Evolutionary conservation across 2,113 vertebrate species (phyloP), one percentile per base, ranked within the genome.

Genomic region (Xenopus laevis): DNA sequence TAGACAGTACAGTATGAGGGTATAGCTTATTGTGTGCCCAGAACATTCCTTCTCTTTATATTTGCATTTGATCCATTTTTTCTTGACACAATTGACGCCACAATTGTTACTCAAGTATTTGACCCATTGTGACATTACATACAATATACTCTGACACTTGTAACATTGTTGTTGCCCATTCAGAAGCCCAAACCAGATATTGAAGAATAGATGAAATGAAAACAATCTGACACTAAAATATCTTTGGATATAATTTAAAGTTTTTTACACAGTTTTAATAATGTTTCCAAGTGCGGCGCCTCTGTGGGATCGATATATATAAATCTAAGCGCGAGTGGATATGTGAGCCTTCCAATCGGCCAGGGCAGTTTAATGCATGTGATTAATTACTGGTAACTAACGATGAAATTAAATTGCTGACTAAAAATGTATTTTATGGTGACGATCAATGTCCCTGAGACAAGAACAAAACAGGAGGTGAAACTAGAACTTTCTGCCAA

Each of bases 221-320:
- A 40, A 40, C 33, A 40, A 40, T 40, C 33, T 40, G 33, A 40
- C 33, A 40, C 33, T 40, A 7, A 40, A 40, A 40, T 40, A 40
- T 40, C 33, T 40, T 40, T 40, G 33, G 2, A 40, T 7, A 18
- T 62, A 52, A 68, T 62, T 68, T 10, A 44, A 63, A 13, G 23
- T n/a, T 16, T 76, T 74, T 76, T 76, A 76, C 55, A 55, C 5
- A 13, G 12, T 53, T 76, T 76, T 76, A 69, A 76, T 76, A 76
- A 63, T 69, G 73, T 76, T 68, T 62, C 66, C 44, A 55, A 18
- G 23, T 62, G 53, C 46, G 59, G 27, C 45, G 18, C n/a, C 15
- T 57, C 65, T 63, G 68, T 62, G 57, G 47, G 73, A 76, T 76
- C 73, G 68, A 76, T 74, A 69, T 69, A 69, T 76, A 69, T 76